Base-by-base conservation (phyloP, 1,140 invertebrate species). In the Papilio helenus region DNA sequence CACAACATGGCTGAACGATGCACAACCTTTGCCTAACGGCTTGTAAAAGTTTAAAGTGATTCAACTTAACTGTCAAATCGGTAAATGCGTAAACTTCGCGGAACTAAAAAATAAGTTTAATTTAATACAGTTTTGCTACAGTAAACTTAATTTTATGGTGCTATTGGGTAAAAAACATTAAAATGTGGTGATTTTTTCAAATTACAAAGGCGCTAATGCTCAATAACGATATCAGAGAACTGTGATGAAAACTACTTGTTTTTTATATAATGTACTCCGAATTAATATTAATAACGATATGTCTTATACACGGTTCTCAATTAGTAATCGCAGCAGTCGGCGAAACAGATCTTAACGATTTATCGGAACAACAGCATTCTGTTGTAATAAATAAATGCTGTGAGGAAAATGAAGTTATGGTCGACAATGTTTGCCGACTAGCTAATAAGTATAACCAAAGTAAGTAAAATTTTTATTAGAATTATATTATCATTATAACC, bases 351-450 rank as follows among this genome's bases (percentile, higher is more conserved):
- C 85, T 94, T 26, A 94, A 93, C 49, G 93, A 93, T 78, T 79
- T 94, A 79, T 90, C 92, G 4, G 93, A 93, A 79, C 88, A 92
- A 82, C 85, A 90, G 55, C 88, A 94, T 79, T 82, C 84, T 8
- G 90, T 96, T 65, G 89, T 92, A 83, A 95, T 97, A 71, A 96
- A 97, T 81, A 98, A 98, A 95, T 98, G 97, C 89, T 98, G 97
- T 92, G 96, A 97, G 86, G 89, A 91, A 23, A 94, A 96, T 82
- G 97, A 98, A 89, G 89, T 98, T 42, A 95, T 97, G 84, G 89
- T 97, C n/a, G 96, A 97, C 82, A 94, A 93, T 51, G 90, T 92
- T 79, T 97, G 97, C 89, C 95, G 95, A 84, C 91, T 95, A 81
- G 93, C 96, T 7, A 94, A 95, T 80, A 90, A 96, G 79, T 96